These are phyloP conservation scores for Panurus biarmicus DNA, from an alignment of 2,113 vertebrate species.

Conservation along the genomic window DNA sequence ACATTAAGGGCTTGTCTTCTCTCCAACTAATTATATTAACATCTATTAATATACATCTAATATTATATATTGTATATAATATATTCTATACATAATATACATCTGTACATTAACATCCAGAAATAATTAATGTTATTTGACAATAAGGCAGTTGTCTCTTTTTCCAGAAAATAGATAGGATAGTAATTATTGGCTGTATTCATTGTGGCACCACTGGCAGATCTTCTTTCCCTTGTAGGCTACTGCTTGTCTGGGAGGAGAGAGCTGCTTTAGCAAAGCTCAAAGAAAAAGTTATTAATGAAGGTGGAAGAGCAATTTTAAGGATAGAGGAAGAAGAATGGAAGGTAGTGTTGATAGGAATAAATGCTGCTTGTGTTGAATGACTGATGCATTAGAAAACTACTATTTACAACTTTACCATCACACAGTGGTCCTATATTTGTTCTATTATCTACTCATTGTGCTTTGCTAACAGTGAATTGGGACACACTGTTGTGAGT, in stretches of 20 bases:
- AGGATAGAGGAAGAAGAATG: conserved; percentile 92
- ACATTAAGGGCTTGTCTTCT: background rate
- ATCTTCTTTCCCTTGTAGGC: conserved; percentile 58
- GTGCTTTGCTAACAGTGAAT: background rate
- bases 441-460: background rate
- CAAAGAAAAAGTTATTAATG: conserved; percentile 80
- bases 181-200: background rate
- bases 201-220: background rate
- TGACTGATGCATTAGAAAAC: background rate
- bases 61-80: too few relatives aligned
- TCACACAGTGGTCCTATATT: background rate
- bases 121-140: background rate
- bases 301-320: conserved; percentile 84
- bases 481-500: background rate
- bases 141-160: background rate
- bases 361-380: background rate
- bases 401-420: background rate
- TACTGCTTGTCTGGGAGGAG: conserved; percentile 85
- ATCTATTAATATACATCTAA: too few relatives aligned
- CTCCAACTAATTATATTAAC: too few relatives aligned
- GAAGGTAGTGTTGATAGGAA: conserved; percentile 75
- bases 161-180: background rate
- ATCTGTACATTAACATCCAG: background rate
- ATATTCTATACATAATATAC: too few relatives aligned
- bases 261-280: conserved; percentile 81